Base-by-base conservation (phyloP, 2,113 vertebrate species). In the Perca schrenkii region DNA sequence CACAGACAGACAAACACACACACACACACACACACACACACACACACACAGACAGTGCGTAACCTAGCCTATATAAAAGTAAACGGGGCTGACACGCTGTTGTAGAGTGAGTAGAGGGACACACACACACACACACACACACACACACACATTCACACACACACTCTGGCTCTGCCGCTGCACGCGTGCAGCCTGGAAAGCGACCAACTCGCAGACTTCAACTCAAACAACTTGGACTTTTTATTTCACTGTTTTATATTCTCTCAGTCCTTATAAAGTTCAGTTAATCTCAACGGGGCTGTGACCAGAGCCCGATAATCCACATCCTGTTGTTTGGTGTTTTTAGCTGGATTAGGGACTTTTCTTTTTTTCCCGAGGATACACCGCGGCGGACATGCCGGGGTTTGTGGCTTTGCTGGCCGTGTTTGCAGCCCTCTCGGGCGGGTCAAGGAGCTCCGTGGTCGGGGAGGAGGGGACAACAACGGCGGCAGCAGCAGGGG, bases 161-260 rank as follows among this genome's bases (percentile, higher is more conserved):
- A 31, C 47, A 67, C 73, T 53, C 82, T 19, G 16, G 56, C 67
- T 71, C 8, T 49, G 84, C 58, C 2, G 62, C 76, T 83, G 34
- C 82, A 83, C 87, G 89, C 87, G 85, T 84, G 68, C 82, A 85
- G 87, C 63, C 82, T 89, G 89, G 77, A 89, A 25, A 65, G 11
- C 21, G 46, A 89, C 77, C 82, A 84, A 70, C 5, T 64, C 57
- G 28, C 64, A 69, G 46, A 22, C 66, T 67, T 60, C 21, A 79
- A 2, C 56, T 61, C 46, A 49, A 12, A 85, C 85, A 70, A 65
- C 2, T 57, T 79, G 67, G 11, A 75, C 34, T 28, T 60, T 54
- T 53, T 25, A 64, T 54, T 69, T 28, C 12, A 12, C 19, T 28
- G 6, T 12, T 54, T 61, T 1, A 4, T 10, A 2, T 19, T 5